Evolutionary conservation across 37 sponge, comb jelly and placozoan genomes (phyloP), one percentile per base, ranked within the genome.

Genomic region (Haliclona indistincta): DNA sequence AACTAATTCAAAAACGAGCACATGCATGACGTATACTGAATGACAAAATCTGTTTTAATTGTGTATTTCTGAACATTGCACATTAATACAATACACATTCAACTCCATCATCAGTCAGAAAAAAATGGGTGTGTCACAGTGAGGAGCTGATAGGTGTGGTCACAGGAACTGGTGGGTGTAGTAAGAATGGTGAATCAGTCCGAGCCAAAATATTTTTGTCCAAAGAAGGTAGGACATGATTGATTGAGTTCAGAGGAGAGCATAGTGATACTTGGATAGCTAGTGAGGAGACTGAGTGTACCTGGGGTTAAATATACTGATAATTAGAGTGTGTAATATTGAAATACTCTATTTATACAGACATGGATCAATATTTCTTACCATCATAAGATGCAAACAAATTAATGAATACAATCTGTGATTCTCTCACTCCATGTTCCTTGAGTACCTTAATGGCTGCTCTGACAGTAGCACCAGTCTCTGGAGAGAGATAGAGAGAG

Each of bases 191-290:
- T n/a, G n/a, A n/a, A 32, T 79, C 52, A 85, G 56, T 85, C 87
- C 4, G 87, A 80, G 1, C 93, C 93, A 79, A 96, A 96, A 66
- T 96, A 96, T 15, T 71, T 79, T 19, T 67, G 56, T 8, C 90
- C 93, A 76, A 96, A 96, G 68, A 89, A 81, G 2, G 72, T 43
- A 0, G 93, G 90, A 56, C 89, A 83, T 7, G 43, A 56, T 10
- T 71, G 54, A 54, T 92, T 76, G 15, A 96, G 71, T 49, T 96
- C 96, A 8, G 86, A 84, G 29, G 96, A 89, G 41, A 96, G 74
- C 29, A 96, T 64, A 10, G 73, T 84, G 47, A 92, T 70, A 17
- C 71, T 52, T n/a, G 96, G 86, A 44, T 52, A 88, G 25, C 41
- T 58, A 17, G 34, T 79, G 20, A 90, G 74, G 3, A 82, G 29